Evolutionary conservation across 1,140 invertebrate genomes (phyloP), one percentile per base, ranked within the genome.

Genomic region (Drosophila pandora): DNA sequence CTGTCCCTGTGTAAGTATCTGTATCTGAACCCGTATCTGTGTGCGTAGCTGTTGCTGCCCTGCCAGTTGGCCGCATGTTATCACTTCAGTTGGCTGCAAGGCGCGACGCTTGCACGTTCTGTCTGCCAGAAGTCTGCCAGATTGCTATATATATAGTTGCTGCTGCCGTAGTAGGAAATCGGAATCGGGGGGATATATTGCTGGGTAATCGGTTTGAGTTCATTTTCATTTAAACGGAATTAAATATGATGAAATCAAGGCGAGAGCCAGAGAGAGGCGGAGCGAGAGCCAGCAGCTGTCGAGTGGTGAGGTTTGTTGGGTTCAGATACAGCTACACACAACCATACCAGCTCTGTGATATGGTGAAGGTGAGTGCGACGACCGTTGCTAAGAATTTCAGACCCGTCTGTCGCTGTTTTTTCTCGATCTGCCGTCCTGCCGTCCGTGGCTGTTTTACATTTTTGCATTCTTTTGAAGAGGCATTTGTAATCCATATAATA

Each of bases 181-280:
- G 56, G 45, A 59, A 49, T 37, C 68, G 59, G 22, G 55, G 61
- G 48, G 63, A 76, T 17, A 13, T 43, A 43, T 21, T 43, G 41
- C 41, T 72, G 65, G 34, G 79, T 85, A 90, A 90, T 90, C 81
- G 83, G 89, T 83, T 83, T 88, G 67, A 89, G 84, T 90, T 89
- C 81, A 83, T 90, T 90, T 83, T 89, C 75, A 89, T 88, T 90
- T 84, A 74, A 88, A 88, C 88, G 81, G 75, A 90, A 90, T 90
- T 90, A 90, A 90, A 90, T 90, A 90, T 90, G 83, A 83, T 89
- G 80, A 89, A 89, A 89, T 89, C 85, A 84, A 72, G 67, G 71
- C 53, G 70, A 50, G 34, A 37, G 34, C 34, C 22, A 72, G 68
- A 45, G 64, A 54, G 67, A 62, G 28, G 30, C 37, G 48, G 34